These are phyloP conservation scores for Rugalucina vietnamica DNA, from an alignment of 2,888 invertebrate species.

Conservation along the genomic window DNA sequence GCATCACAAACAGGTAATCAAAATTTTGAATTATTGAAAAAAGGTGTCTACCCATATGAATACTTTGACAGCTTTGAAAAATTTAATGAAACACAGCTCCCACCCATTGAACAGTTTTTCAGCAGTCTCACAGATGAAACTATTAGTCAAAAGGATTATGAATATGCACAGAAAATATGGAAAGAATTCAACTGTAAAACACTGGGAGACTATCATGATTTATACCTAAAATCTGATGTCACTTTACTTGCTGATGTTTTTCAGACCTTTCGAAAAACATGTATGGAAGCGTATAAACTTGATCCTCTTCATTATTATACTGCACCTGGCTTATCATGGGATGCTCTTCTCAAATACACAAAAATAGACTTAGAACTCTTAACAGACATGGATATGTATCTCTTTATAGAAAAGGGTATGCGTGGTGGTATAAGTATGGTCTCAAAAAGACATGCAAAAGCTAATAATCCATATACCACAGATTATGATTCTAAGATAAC, in stretches of 20 bases:
- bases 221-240: conserved; percentile 71
- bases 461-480: conserved; percentile 70
- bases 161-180: conserved; percentile 60
- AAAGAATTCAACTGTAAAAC: conserved; percentile 55
- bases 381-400: conserved; percentile 71
- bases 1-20: not conserved
- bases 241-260: conserved; percentile 77
- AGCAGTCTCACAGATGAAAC: conserved; percentile 44
- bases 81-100: conserved; percentile 51
- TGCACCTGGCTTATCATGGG: conserved; percentile 71
- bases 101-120: conserved; percentile 52
- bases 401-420: conserved; percentile 66
- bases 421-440: conserved; percentile 63
- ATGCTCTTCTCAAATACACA: conserved; percentile 60
- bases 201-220: conserved; percentile 59
- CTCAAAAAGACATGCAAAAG: conserved; percentile 72
- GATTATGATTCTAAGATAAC: conserved; percentile 34
- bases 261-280: conserved; percentile 75
- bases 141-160: conserved; percentile 61
- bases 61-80: conserved; percentile 16
- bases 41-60: conserved; percentile 37
- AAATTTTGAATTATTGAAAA: conserved; percentile 5
- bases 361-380: conserved; percentile 71
- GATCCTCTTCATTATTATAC: conserved; percentile 75
- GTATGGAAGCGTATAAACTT: conserved; percentile 65